Evolutionary conservation across 2,797 vertebrate species (phyloP), one percentile per base, ranked within the genome.

Genomic region (Phrynocephalus vlangalii): DNA sequence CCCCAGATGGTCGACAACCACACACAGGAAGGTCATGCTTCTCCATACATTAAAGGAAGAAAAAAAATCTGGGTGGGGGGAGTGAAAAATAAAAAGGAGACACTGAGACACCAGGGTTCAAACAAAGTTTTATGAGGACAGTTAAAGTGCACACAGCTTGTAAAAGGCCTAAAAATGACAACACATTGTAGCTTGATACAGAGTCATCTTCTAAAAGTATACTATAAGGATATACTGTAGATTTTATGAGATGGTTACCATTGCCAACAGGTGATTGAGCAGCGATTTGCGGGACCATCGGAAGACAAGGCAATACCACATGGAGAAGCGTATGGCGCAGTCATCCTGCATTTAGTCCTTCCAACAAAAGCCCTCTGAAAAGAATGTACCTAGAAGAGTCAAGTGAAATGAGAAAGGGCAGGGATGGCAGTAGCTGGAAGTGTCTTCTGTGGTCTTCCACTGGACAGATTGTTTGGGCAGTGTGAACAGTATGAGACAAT

Each of bases 371-470:
- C 67, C 82, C 79, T 94, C 92, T 92, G 90, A 94, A 92, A 85
- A 84, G 83, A 90, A 85, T 33, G n/a, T 44, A 89, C 92, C 92
- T 94, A 95, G 94, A 92, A 56, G 52, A 56, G 75, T 88, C 94
- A 94, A 92, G 94, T 85, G 86, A 2, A 91, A 92, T 96, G 94
- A 97, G 91, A 93, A 97, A 67, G 30, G 71, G 6, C 11, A 4
- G n/a, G 20, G 38, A 10, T 33, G 26, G 63, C 10, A n/a, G 16
- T n/a, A 9, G 13, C 50, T 13, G 5, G 22, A 26, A 28, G 30
- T 28, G 50, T 72, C 60, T 30, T 86, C 60, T 28, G 44, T 28
- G 92, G 89, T 88, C 90, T 91, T 90, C 95, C 91, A 91, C 79
- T 86, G 87, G 91, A 84, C 91, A 90, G 26, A 82, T 86, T 82